These are phyloP conservation scores for Parelbella ahira DNA, from an alignment of 2,888 invertebrate genomes.

Conservation along the genomic window DNA sequence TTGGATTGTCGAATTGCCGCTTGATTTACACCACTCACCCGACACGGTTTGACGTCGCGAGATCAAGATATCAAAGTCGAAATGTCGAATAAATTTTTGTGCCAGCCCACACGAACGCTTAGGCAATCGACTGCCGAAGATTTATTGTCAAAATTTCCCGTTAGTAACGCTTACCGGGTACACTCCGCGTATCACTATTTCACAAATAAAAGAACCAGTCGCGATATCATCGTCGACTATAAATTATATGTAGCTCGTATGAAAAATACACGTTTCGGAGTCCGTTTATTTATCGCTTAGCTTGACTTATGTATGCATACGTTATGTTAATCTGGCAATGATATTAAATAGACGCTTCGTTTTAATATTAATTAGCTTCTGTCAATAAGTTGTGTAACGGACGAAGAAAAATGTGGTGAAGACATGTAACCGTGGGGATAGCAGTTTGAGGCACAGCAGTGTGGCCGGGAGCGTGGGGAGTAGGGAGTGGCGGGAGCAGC, in stretches of 20 bases:
- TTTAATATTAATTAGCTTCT: constrained; percentile 41
- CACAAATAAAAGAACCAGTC: constrained; percentile 80
- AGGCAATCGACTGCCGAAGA: constrained; percentile 77
- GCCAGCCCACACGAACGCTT: constrained; percentile 75
- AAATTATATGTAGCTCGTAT: constrained; percentile 75
- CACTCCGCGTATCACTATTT: constrained; percentile 79
- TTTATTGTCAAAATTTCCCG: constrained; percentile 79
- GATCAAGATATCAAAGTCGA: constrained; percentile 74
- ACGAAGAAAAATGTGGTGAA: constrained; percentile 14
- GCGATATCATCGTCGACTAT: constrained; percentile 77
- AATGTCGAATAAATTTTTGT: constrained; percentile 72
- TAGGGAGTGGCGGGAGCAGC: constrained; percentile 43
- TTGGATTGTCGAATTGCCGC: constrained; percentile 41
- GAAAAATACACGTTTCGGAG: constrained; percentile 75
- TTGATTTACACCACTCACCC: constrained; percentile 42
- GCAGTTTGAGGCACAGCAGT: constrained; percentile 40
- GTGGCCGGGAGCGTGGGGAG: no score
- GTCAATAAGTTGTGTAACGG: constrained; percentile 31
- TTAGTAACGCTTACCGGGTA: constrained; percentile 79
- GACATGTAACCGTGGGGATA: constrained; percentile 5
- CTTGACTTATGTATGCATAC: constrained; percentile 65
- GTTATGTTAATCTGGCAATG: constrained; percentile 54
- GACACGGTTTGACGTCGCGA: constrained; percentile 51
- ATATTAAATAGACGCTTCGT: constrained; percentile 54
- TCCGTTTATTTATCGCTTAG: constrained; percentile 73